Base-by-base conservation (phyloP, 2,113 vertebrate species). In the Sporophila hypoxantha region DNA sequence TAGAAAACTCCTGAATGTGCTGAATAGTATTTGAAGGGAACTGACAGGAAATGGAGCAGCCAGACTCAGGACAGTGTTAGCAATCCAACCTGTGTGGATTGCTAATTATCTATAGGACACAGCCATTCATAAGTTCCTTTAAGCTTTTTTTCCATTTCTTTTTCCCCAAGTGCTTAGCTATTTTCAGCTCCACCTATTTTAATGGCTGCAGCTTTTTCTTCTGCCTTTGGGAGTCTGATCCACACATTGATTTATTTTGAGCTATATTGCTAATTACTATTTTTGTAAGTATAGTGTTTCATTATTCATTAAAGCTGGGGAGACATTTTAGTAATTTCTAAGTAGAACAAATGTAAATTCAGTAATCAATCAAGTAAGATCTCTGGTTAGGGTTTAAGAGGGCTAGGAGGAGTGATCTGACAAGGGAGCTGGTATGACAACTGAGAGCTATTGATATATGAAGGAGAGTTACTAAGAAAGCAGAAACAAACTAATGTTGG, bases 211-310 rank as follows among this genome's bases (percentile, higher is more conserved):
- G 93, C 90, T 96, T 95, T 87, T 95, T 75, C 77, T 91, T 19
- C 80, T 96, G 75, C 86, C 76, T 91, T 92, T 94, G 88, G 69
- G 88, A 91, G 46, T 91, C 76, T 84, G 60, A 91, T 93, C 90
- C 52, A 84, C 87, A 80, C 76, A 82, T 36, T 57, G 90, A 53
- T 94, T 95, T 95, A 91, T 94, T 96, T 94, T 96, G 94, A 91
- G 87, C 92, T 96, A 81, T 62, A 85, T 83, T 85, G 87, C 94
- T 96, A 95, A 96, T 96, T 97, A 94, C 77, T 92, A 73, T 85
- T 93, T 74, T 93, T 85, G 82, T 86, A 47, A 90, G 59, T 82
- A 4, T 56, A 70, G 68, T 82, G 44, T 87, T 90, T 94, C 82
- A 61, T 84, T 95, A 84, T 92, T 94, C 92, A 77, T 87, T 96